Conservation (phyloP, 2,113 vertebrate species). For the Phainopepla nitens region DNA sequence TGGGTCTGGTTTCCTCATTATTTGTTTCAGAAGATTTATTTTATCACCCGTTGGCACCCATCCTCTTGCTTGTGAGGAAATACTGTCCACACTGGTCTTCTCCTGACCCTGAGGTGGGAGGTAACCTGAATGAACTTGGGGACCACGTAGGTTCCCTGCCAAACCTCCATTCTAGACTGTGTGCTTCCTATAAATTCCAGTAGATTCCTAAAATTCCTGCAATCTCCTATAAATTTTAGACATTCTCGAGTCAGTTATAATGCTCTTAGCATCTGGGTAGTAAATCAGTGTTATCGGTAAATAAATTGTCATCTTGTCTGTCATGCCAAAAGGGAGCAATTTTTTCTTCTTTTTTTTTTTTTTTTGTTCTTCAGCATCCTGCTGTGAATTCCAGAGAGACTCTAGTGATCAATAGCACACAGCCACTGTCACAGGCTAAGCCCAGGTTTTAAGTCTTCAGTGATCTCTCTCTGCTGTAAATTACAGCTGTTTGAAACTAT, state of each 20-base stretch:
- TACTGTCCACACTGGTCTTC: not conserved
- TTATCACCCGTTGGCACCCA: fast-evolving
- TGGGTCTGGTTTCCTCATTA: not conserved
- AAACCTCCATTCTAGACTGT: not conserved
- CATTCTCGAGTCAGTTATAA: not conserved
- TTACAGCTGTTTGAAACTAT: not conserved
- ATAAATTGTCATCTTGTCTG: not conserved
- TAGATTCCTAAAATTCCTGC: not conserved
- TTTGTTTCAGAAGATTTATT: not conserved
- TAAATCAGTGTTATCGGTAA: not conserved
- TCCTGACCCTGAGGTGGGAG: not conserved
- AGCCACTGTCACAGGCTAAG: not conserved
- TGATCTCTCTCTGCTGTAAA: not conserved
- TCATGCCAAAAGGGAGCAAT: not conserved
- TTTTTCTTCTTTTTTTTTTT: not conserved
- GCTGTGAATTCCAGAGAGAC: not conserved
- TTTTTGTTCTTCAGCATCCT: not conserved
- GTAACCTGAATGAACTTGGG: not conserved
- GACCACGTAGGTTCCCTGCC: not conserved
- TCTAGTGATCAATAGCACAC: not conserved
- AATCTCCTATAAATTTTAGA: not conserved
- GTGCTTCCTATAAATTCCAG: not conserved
- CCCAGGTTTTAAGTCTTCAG: not conserved
- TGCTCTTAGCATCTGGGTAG: not conserved
- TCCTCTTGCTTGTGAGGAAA: not conserved